A percentile compares a stretch with the other conserved stretches of the same genome.
These are phyloP conservation scores for Globia sparganii DNA, from an alignment of 2,888 invertebrate genomes.

Conservation along the genomic window DNA sequence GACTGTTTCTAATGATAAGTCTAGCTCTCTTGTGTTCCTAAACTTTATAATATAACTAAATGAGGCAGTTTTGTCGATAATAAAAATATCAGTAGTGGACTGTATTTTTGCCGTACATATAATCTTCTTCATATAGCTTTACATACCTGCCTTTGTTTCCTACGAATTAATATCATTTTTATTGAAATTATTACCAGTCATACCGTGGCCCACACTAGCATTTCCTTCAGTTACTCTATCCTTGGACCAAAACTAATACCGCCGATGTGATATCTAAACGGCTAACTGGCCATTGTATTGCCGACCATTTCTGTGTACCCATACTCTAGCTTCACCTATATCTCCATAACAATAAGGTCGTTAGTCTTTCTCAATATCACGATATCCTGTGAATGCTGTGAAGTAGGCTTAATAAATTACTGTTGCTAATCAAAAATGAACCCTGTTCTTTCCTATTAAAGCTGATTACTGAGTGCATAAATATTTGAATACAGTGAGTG, in stretches of 20 bases:
- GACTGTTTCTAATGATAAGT: not conserved
- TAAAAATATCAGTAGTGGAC: not conserved
- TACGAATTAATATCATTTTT: not conserved
- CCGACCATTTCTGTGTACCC: conserved; percentile 41
- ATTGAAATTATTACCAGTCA: not conserved
- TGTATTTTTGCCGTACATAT: not conserved
- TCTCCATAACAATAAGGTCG: conserved; percentile 64
- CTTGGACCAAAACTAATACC: conserved; percentile 38
- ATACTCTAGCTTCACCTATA: conserved; percentile 57
- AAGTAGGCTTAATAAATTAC: conserved; percentile 3
- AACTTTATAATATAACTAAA: not conserved
- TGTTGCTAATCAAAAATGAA: not conserved
- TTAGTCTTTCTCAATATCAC: conserved; percentile 65
- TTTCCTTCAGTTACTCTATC: conserved; percentile 36
- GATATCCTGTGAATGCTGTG: conserved; percentile 59
- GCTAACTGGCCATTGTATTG: conserved; percentile 54
- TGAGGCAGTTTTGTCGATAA: not conserved
- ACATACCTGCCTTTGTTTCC: not conserved
- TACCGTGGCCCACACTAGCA: not conserved
- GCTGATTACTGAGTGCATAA: not conserved
- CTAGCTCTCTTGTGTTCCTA: not conserved
- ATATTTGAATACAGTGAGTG: conserved; percentile 14
- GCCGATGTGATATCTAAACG: conserved; percentile 49
- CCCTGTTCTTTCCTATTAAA: accelerated
- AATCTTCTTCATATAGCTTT: not conserved